Base-by-base conservation (phyloP, 2,888 invertebrate species). In the Cerceris rybyensis region DNA sequence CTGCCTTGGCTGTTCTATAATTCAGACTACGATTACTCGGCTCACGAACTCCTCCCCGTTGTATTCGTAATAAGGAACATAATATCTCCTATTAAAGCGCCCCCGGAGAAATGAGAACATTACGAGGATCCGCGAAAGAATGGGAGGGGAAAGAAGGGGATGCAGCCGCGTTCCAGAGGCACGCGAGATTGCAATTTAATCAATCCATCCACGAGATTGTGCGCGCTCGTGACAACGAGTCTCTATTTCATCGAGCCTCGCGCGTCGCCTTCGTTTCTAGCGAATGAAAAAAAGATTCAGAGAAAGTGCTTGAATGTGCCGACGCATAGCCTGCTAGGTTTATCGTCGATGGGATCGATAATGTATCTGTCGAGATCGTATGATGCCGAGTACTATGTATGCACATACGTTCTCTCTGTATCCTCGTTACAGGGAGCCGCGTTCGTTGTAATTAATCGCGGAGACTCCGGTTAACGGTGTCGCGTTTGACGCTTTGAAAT, bases 121-220 rank as follows among this genome's bases (percentile, higher is more conserved):
- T 50, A 63, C 28, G 28, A 43, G 67, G 41, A n/a, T 75, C 55
- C 42, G 72, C 60, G 46, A 52, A 11, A 13, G 65, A 41, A 55
- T 9, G 5, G 13, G 2, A 17, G 14, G 65, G 57, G 65, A 13
- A 61, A 42, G 11, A 42, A 9, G 11, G 1, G 42, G 17, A 57
- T 46, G 41, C 57, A 72, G 14, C 50, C 39, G 16, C 5, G 54
- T 0, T 0, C n/a, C 7, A 4, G 13, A 28, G 14, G 63, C 64
- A 65, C 72, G 65, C 54, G 65, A 75, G 72, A 75, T 79, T 70
- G 78, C 79, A 80, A 79, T 75, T 80, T 79, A 79, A 80, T 80
- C 80, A 79, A 79, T 79, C 80, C 43, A 41, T 43, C 52, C 58
- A 43, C 60, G 46, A 6, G 64, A 60, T 54, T 54, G 73, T 61